Evolutionary conservation across 2,888 invertebrate genomes (phyloP).

Genomic region (Ectemnius lituratus): DNA sequence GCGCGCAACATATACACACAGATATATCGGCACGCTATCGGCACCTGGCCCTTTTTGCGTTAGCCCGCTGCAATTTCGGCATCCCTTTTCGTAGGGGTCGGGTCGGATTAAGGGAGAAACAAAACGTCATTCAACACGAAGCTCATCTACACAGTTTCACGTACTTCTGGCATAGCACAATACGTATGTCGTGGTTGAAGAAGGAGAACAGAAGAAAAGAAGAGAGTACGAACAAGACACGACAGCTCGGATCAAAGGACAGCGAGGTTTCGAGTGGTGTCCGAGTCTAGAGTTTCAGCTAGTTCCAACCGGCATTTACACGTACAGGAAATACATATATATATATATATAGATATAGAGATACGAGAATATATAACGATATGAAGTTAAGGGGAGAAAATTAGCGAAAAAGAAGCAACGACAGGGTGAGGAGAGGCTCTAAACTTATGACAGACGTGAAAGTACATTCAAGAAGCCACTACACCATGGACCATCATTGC

Average conservation of each 20-base stretch:
- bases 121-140: conserved; percentile 73
- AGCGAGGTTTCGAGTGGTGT: conserved; percentile 17
- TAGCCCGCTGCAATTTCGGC: conserved; percentile 63
- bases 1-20: no score
- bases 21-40: conserved; percentile 11
- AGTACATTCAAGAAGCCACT: conserved; percentile 69
- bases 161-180: conserved; percentile 48
- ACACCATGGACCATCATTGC: conserved; percentile 68
- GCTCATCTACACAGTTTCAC: conserved; percentile 73
- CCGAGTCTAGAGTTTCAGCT: conserved; percentile 32
- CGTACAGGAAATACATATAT: conserved; percentile 46
- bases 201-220: conserved; percentile 22
- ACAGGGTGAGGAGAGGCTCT: conserved; percentile 43
- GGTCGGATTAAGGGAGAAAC: conserved; percentile 66
- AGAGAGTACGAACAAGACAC: no score
- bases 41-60: conserved; percentile 8
- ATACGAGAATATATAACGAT: conserved; percentile 40
- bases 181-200: conserved; percentile 44
- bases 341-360: conserved; percentile 3
- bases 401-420: conserved; percentile 31
- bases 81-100: conserved; percentile 77
- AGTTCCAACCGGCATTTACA: conserved; percentile 51
- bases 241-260: background rate
- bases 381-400: conserved; percentile 51
- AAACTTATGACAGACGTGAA: conserved; percentile 53